Evolutionary conservation across 1,140 invertebrate genomes (phyloP), one percentile per base, ranked within the genome.

Genomic region (Drosophila subobscura): DNA sequence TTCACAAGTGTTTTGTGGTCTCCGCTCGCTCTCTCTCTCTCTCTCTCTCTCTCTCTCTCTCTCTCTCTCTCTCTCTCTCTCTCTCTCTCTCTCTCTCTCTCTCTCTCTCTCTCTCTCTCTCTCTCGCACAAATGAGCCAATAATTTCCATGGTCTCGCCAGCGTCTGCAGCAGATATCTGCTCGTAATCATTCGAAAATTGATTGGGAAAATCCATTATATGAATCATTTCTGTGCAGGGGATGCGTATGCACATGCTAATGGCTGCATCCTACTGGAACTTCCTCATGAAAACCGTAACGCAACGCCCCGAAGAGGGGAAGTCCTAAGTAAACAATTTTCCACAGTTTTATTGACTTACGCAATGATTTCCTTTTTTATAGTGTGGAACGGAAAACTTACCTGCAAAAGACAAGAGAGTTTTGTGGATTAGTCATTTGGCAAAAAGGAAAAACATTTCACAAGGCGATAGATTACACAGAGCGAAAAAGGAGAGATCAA

Each of bases 271-370:
- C 41, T 60, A 29, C 22, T 27, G 45, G 20, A 61, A 75, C 72
- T 75, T 74, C 72, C 72, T 41, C 20, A 22, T 42, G 61, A 55
- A 57, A 64, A 66, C 60, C 49, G 27, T 47, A 27, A 56, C 58
- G 40, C 8, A 59, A 52, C 46, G 22, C 45, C 7, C 23, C 7
- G 40, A 20, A 20, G 16, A 14, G 10, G 45, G 58, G 50, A 76
- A 56, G 56, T 88, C 83, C 83, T 86, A 86, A 83, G 52, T 58
- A 86, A 86, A 86, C 68, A 83, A 57, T 47, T 55, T 53, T 46
- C 37, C 25, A 12, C 51, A 25, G 55, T 75, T 79, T 85, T 83
- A 83, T 84, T 89, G 84, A 88, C 75, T 88, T 88, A 88, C 83
- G 71, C 78, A 88, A 88, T 67, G 75, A 88, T 79, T 88, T 86